Conservation (phyloP, 2,113 vertebrate species). For the Odobenus rosmarus region DNA sequence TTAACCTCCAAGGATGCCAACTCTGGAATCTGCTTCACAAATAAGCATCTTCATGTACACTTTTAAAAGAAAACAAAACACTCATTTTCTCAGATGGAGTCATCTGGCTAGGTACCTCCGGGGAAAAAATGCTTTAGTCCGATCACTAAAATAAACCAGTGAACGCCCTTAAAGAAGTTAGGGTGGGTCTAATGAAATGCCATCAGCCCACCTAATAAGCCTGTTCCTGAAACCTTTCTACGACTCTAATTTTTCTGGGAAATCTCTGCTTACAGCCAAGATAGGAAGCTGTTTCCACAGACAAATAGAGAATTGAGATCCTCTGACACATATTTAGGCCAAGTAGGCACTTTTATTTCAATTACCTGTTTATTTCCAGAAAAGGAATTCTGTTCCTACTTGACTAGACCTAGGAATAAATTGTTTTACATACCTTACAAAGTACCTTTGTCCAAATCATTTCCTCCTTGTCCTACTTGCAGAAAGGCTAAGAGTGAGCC, state of each 20-base stretch:
- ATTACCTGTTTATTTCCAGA: slow-evolving; percentile 45
- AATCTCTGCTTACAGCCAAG: neutral
- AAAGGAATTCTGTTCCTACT: neutral
- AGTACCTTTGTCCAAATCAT: neutral
- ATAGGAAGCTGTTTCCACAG: neutral
- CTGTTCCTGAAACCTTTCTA: neutral
- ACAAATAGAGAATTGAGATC: neutral
- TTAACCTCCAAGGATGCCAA: slow-evolving; percentile 71
- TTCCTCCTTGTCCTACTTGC: neutral
- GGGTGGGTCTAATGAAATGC: neutral
- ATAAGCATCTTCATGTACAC: slow-evolving; percentile 71
- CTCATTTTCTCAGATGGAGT: slow-evolving; percentile 73
- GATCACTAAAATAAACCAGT: slow-evolving; percentile 11
- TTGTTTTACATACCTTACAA: neutral
- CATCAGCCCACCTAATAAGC: neutral
- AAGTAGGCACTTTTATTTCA: slow-evolving; percentile 10
- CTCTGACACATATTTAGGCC: neutral
- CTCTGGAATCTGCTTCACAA: slow-evolving; percentile 64
- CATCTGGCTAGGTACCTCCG: slow-evolving; percentile 32
- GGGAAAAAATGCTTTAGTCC: slow-evolving; percentile 58
- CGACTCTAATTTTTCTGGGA: neutral
- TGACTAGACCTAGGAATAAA: neutral
- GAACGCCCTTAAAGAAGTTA: neutral
- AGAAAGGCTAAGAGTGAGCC: neutral
- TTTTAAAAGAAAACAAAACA: slow-evolving; percentile 78